Evolutionary conservation across 2,797 vertebrate genomes (phyloP).

Genomic region (Anguilla anguilla): DNA sequence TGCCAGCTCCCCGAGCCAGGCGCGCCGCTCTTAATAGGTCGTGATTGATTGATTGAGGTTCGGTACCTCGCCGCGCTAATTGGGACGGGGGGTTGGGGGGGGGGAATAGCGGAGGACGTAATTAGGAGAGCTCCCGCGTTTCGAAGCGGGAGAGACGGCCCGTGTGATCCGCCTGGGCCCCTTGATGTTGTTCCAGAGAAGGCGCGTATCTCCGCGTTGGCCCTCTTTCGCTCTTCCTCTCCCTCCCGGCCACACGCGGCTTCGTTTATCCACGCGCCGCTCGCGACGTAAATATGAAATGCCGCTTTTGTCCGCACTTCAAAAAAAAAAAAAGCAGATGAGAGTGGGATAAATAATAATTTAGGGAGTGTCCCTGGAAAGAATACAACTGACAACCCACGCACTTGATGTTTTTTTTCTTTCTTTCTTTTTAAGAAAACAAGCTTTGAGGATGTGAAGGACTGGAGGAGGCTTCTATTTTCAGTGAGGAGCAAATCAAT

Average conservation of each 20-base stretch:
- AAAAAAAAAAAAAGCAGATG: not conserved
- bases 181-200: slow-evolving; percentile 38
- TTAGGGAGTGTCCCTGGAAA: not conserved
- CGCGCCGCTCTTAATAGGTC: slow-evolving; percentile 47
- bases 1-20: not conserved
- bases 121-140: slow-evolving; percentile 33
- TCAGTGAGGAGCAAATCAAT: not conserved
- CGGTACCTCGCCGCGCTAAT: slow-evolving; percentile 54
- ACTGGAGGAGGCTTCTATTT: not conserved
- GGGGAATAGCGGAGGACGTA: slow-evolving; percentile 46
- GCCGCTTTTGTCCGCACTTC: not conserved
- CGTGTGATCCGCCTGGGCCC: slow-evolving; percentile 20
- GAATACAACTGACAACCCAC: not conserved
- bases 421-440: not conserved
- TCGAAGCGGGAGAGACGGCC: not conserved
- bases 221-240: slow-evolving; percentile 12
- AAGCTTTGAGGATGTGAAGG: not conserved
- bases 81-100: slow-evolving; percentile 49
- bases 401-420: not conserved
- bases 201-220: slow-evolving; percentile 28
- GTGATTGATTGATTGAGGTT: slow-evolving; percentile 59
- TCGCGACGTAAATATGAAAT: not conserved
- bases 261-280: slow-evolving; percentile 41
- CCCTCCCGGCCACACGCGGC: slow-evolving; percentile 39
- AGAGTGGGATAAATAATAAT: not conserved